Evolutionary conservation across 2,888 invertebrate genomes (phyloP), one percentile per base, ranked within the genome.

Genomic region (Cybosia mesomella): DNA sequence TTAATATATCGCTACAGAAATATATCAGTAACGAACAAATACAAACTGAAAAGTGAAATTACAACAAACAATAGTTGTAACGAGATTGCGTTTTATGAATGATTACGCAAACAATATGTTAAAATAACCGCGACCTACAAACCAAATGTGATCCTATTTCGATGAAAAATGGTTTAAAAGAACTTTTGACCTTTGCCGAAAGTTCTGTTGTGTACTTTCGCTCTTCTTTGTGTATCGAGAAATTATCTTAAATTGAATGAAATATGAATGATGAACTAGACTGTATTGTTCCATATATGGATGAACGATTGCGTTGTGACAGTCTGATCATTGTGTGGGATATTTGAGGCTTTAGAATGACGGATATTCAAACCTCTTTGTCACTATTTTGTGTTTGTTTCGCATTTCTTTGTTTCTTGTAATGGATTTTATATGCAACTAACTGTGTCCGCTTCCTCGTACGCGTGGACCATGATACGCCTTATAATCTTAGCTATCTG

Each of bases 141-240:
- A 87, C 83, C 86, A 81, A 85, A 87, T 80, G 81, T 73, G 77
- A 81, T 80, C 73, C 68, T 67, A 79, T 68, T 32, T 63, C 21
- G 74, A 87, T 86, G 87, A 88, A 88, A 87, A 88, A 89, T 88
- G 77, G 79, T 83, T 85, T 80, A 73, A 60, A 76, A 81, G 75
- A 79, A 79, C 82, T 84, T 82, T 74, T 84, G 86, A 87, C 88
- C 87, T 85, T 85, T 86, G 77, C 79, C 78, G 80, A 83, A 83
- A 72, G 62, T 49, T 70, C 81, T 79, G 76, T 81, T 83, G 74
- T 81, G 75, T 81, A 85, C 90, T 91, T 91, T 92, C 90, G 86
- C 87, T 89, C 79, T 87, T 85, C 77, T 77, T 82, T 76, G 82
- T 74, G 79, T 79, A 74, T 83, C 86, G 81, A 87, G 84, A 86